Evolutionary conservation across 37 sponge, comb jelly and placozoan genomes (phyloP).

Genomic region (Cliona cf. orientalis): DNA sequence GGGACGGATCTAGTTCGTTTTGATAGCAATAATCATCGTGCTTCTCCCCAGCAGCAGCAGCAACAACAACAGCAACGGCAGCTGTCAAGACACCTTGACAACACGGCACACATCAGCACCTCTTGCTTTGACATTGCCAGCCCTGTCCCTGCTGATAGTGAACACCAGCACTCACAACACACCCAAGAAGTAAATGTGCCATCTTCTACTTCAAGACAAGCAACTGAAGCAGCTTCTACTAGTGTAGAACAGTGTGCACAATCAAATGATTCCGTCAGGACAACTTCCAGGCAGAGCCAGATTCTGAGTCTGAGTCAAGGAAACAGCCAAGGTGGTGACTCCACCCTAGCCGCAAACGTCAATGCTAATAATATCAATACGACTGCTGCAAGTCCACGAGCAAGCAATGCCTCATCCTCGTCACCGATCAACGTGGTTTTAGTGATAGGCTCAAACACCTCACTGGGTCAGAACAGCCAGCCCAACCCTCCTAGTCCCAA

Average conservation of each 20-base stretch:
- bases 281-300: not conserved
- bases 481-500: too few species aligned
- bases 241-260: not conserved
- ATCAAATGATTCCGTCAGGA: not conserved
- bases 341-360: not conserved
- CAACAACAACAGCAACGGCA: not conserved
- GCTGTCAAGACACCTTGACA: not conserved
- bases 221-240: not conserved
- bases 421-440: not conserved
- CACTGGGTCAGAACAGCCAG: too few species aligned
- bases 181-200: not conserved
- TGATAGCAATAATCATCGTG: not conserved
- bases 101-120: not conserved
- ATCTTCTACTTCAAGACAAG: not conserved
- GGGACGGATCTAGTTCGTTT: not conserved
- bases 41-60: not conserved
- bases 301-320: not conserved
- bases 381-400: slow-evolving; percentile 12
- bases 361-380: slow-evolving; percentile 33
- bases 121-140: slow-evolving; percentile 20
- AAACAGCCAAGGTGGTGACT: not conserved
- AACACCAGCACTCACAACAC: not conserved
- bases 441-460: too few species aligned
- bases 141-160: not conserved
- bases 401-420: not conserved